These are phyloP conservation scores for Peromyscus nudipes DNA, from an alignment of 2,797 vertebrate species.

Conservation along the genomic window DNA sequence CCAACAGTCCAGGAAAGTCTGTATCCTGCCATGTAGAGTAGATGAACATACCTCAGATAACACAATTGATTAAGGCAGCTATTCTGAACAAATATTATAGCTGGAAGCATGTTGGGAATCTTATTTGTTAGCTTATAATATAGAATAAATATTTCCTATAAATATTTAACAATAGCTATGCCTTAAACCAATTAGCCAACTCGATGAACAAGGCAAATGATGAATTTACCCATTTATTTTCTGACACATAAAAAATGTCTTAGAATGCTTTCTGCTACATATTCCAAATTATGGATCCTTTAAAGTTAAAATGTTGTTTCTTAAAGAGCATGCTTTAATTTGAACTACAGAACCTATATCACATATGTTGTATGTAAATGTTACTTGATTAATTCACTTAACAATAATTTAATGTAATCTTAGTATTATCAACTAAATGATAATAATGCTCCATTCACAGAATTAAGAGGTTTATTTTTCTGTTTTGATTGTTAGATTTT, in stretches of 20 bases:
- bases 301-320: background rate
- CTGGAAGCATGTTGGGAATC: background rate
- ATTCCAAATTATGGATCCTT: background rate
- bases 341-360: background rate
- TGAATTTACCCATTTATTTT: background rate
- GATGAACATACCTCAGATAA: background rate
- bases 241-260: background rate
- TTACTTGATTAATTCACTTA: background rate
- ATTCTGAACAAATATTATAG: background rate
- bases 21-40: background rate
- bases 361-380: background rate
- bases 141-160: background rate
- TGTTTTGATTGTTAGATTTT: background rate
- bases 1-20: background rate
- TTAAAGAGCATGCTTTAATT: background rate
- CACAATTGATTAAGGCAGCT: background rate
- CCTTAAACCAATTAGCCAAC: background rate
- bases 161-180: background rate
- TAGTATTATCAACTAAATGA: background rate
- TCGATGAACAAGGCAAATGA: background rate
- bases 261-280: background rate
- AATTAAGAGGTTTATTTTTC: background rate
- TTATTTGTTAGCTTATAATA: background rate
- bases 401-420: slow-evolving; percentile 5
- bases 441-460: background rate